Evolutionary conservation across 2,888 invertebrate genomes (phyloP).

Genomic region (Acanthosepion esculentum): DNA sequence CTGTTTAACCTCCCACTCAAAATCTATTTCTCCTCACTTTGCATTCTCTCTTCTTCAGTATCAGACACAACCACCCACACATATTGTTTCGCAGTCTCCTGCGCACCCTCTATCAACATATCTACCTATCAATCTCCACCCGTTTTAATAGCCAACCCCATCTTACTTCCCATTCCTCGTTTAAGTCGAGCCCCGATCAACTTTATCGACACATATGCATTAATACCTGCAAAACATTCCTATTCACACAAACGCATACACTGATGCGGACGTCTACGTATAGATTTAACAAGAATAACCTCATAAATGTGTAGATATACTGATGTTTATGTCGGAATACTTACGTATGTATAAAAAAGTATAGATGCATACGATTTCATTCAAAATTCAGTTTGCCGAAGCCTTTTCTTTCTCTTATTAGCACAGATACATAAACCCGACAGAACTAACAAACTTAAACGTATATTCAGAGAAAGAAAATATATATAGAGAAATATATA

Average conservation of each 20-base stretch:
- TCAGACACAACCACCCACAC: constrained; percentile 9
- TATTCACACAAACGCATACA: neutral
- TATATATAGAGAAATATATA: neutral
- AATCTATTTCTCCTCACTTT: neutral
- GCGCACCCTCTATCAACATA: neutral
- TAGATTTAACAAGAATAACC: neutral
- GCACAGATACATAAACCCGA: neutral
- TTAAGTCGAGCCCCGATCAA: neutral
- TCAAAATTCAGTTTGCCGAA: neutral
- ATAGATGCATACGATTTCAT: neutral
- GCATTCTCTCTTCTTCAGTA: neutral
- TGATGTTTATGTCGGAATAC: neutral
- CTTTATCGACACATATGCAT: neutral
- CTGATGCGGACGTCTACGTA: neutral
- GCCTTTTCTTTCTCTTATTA: neutral
- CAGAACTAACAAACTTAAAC: neutral
- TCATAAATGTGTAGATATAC: neutral
- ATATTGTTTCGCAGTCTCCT: constrained; percentile 1
- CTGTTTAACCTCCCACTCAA: neutral
- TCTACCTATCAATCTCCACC: neutral
- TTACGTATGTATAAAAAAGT: neutral
- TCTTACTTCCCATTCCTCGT: neutral
- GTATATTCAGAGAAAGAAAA: neutral
- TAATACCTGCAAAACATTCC: neutral
- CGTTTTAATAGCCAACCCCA: neutral